Base-by-base conservation (phyloP, 2,888 invertebrate species). In the Acholoe squamosa region DNA sequence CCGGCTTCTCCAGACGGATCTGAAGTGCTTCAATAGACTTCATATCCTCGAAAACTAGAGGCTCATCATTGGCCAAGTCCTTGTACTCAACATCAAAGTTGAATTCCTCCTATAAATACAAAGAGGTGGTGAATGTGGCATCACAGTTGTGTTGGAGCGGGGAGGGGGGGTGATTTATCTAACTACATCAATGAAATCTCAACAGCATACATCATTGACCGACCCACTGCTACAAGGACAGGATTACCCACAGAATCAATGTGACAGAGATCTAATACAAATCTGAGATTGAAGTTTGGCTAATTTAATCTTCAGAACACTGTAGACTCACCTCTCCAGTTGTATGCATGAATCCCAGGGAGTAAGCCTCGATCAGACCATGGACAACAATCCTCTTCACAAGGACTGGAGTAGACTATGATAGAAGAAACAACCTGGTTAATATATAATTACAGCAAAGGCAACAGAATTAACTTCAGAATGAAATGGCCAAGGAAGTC, bases 301-400 rank as follows among this genome's bases (percentile, higher is more conserved):
- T n/a, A n/a, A n/a, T n/a, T n/a, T n/a, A n/a, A n/a, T n/a, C n/a
- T n/a, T n/a, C n/a, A n/a, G n/a, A n/a, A n/a, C n/a, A 43, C 5
- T 43, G 43, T 25, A 80, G 5, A 80, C 80, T n/a, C 33, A 80
- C 80, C 80, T 80, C 80, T 34, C 80, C 80, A 80, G 43, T 34
- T 1, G 10, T 33, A 34, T 80, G 80, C 80, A 80, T 80, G 80
- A 80, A 34, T 33, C 80, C 80, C 0, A 80, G 12, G 22, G 80
- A 80, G 43, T 80, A 80, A 0, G 80, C 33, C 33, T 22, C 22
- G 22, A 80, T 22, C 0, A 80, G 33, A 19, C 80, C 80, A 5
- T 80, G 80, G 22, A 80, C 80, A 16, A 80, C 80, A 34, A 80
- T 80, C 80, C 33, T 80, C 80, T 80, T 80, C 33, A 80, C 80